Evolutionary conservation across 1,140 invertebrate genomes (phyloP).

Genomic region (Sesamia nonagrioides): DNA sequence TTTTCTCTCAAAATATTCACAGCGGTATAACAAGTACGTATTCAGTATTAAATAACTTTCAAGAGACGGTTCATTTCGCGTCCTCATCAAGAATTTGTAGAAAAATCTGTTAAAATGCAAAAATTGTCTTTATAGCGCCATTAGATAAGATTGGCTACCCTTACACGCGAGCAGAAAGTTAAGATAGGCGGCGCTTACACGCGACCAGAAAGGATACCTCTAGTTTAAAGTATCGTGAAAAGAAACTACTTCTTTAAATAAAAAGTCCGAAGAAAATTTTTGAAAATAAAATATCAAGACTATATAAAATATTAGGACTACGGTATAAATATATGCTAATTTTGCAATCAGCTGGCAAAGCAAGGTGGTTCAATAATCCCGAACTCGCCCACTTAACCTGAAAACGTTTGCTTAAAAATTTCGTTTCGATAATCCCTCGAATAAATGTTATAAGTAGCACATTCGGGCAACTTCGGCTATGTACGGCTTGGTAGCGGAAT

Average conservation of each 20-base stretch:
- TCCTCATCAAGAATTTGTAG: background rate
- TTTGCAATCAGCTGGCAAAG: slow-evolving; percentile 1
- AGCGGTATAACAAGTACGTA: background rate
- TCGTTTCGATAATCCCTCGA: slow-evolving; percentile 3
- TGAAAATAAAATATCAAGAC: background rate
- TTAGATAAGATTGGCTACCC: slow-evolving; percentile 10
- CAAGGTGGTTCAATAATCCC: slow-evolving; percentile 13
- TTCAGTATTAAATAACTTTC: background rate
- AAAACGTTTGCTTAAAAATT: slow-evolving; percentile 22
- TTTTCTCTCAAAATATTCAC: background rate
- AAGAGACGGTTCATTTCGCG: background rate
- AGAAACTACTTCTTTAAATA: slow-evolving; percentile 15
- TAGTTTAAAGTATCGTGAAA: slow-evolving; percentile 6
- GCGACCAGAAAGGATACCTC: background rate
- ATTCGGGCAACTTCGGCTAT: background rate
- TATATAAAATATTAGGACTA: too few relatives aligned
- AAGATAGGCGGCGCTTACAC: background rate
- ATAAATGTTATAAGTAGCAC: background rate
- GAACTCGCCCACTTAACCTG: slow-evolving; percentile 21
- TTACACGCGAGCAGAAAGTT: slow-evolving; percentile 1
- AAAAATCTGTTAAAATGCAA: background rate
- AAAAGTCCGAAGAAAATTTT: background rate
- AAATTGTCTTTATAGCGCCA: slow-evolving; percentile 11
- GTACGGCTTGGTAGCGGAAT: background rate
- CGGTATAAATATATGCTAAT: background rate